Evolutionary conservation across 2,797 vertebrate genomes (phyloP).

Genomic region (Mormyrus hasselquistii): DNA sequence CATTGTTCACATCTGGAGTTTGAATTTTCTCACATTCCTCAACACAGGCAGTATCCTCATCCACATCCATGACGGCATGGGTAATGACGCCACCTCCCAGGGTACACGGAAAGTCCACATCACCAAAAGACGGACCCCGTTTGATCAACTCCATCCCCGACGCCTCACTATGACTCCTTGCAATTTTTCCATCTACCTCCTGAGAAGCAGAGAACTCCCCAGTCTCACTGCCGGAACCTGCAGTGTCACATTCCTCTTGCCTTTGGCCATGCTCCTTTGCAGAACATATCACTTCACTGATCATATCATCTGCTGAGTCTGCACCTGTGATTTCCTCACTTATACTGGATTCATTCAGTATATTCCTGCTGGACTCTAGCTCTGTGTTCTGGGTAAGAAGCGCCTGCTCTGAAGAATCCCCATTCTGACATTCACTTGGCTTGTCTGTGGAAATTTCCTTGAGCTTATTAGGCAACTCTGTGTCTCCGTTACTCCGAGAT

Average conservation of each 20-base stretch:
- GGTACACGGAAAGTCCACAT: neutral
- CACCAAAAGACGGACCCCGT: neutral
- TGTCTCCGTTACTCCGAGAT: neutral
- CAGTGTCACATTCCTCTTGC: slow-evolving; percentile 1
- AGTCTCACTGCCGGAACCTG: neutral
- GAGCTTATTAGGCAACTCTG: neutral
- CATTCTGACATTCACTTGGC: neutral
- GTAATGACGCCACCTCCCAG: neutral
- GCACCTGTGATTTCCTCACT: neutral
- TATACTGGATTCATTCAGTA: neutral
- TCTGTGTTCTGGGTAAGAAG: neutral
- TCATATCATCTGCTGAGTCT: neutral
- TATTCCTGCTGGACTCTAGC: neutral
- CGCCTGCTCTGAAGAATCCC: neutral
- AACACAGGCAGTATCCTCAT: neutral
- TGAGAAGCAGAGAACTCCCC: neutral
- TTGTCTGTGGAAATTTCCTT: neutral
- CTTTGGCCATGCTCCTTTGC: neutral
- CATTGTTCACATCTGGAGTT: neutral
- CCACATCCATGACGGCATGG: neutral
- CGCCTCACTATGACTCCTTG: neutral
- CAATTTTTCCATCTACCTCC: neutral
- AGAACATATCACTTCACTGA: neutral
- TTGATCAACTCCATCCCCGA: neutral
- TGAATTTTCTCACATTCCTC: neutral